Percentiles rank a stretch among this genome's conserved stretches.
Evolutionary conservation across 2,797 vertebrate species (phyloP).

Genomic region (Rhinophrynus dorsalis): DNA sequence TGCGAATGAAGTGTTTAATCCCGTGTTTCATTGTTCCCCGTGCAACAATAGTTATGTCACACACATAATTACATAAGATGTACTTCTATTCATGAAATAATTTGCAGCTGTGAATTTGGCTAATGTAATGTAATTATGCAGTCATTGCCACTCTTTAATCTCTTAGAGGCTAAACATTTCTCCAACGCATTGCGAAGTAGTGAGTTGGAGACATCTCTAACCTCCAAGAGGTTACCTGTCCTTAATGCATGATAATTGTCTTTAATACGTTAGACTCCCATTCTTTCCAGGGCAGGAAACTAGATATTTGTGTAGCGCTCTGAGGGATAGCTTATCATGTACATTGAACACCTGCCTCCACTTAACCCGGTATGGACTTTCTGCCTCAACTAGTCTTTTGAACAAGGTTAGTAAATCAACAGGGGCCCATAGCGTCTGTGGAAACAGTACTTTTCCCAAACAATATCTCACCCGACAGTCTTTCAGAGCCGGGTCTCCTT

Average conservation of each 20-base stretch:
- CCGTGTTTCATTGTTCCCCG: background rate
- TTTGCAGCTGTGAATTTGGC: conserved; percentile 36
- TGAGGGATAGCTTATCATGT: conserved; percentile 45
- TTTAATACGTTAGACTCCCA: background rate
- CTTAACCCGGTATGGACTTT: conserved; percentile 77
- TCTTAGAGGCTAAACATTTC: too few relatives aligned
- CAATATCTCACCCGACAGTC: conserved; percentile 59
- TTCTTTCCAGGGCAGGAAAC: conserved; percentile 44
- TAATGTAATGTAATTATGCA: conserved; percentile 2
- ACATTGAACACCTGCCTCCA: conserved; percentile 74
- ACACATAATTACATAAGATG: conserved; percentile 1
- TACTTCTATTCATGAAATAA: conserved; percentile 24
- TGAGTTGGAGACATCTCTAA: too few relatives aligned
- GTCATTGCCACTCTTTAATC: conserved; percentile 5
- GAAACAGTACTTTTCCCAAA: conserved; percentile 52
- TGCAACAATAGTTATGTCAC: conserved; percentile 18
- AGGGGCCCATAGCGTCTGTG: conserved; percentile 59
- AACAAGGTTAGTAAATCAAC: conserved; percentile 60
- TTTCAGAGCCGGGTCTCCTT: conserved; percentile 55
- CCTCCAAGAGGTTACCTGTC: too few relatives aligned
- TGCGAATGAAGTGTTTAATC: conserved; percentile 8
- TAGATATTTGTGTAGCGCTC: conserved; percentile 47
- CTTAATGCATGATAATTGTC: conserved; percentile 15
- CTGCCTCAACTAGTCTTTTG: conserved; percentile 79
- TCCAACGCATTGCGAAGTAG: too few relatives aligned